Conservation (phyloP, 2,113 vertebrate species). For the Stigmatopora nigra region DNA sequence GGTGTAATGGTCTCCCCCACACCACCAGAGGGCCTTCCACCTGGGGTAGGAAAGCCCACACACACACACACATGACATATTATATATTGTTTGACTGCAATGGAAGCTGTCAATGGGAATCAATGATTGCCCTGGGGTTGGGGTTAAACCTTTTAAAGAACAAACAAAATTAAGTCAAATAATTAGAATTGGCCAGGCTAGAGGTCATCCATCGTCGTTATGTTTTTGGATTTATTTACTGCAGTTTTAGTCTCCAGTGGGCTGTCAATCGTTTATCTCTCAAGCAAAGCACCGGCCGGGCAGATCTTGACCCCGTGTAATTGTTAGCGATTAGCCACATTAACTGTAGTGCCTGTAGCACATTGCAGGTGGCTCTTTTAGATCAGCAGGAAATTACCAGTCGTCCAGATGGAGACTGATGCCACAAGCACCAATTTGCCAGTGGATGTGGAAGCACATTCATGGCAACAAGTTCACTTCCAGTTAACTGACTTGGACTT, state of each 20-base stretch:
- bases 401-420: conserved; percentile 27
- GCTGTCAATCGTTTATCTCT: neutral
- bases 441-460: neutral
- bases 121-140: neutral
- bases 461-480: neutral
- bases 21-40: conserved; percentile 74
- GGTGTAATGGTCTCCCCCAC: conserved; percentile 76
- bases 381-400: conserved; percentile 29
- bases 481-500: neutral
- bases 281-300: neutral
- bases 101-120: neutral
- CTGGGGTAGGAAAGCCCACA: conserved; percentile 73
- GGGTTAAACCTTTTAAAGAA: neutral
- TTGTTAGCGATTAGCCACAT: conserved; percentile 30
- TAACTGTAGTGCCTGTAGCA: conserved; percentile 12
- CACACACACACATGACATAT: neutral
- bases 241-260: neutral
- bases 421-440: conserved; percentile 17
- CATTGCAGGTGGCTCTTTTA: conserved; percentile 36
- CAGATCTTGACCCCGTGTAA: conserved; percentile 25
- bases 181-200: neutral
- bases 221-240: neutral
- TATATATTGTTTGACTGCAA: conserved; percentile 12
- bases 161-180: neutral
- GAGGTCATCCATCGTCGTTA: neutral